Evolutionary conservation across 2,797 vertebrate genomes (phyloP), one percentile per base, ranked within the genome.

Genomic region (Dendrocincla tyrannina): DNA sequence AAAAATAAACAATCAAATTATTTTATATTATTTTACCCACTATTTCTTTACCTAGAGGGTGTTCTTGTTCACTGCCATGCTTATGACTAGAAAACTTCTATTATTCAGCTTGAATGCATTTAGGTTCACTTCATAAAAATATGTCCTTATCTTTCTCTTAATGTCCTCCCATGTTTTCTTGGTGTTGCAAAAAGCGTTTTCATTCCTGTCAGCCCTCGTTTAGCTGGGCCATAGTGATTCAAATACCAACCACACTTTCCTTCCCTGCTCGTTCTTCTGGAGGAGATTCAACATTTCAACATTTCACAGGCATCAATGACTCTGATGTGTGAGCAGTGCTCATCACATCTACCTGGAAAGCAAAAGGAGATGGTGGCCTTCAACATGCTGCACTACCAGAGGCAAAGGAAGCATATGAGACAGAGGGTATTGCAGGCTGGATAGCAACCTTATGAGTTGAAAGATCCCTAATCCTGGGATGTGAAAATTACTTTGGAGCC

Each of bases 311-410:
- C 37, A 50, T 67, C 18, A 53, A 13, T 68, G 42, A 4, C 59
- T 82, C 11, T 32, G 28, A 30, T 24, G 23, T 60, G n/a, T 58
- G 81, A 28, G 9, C 20, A 32, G 15, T 17, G 13, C 19, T 53
- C 30, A 32, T 32, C 32, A 19, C 16, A 7, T 14, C 44, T 81
- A 27, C 7, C 42, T 62, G 50, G 53, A 41, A 83, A 85, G 14
- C 1, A 2, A 8, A 63, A 89, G 35, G 33, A 60, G 9, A 27
- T 47, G 3, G 7, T 74, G 28, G 6, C 25, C 64, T 80, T 84
- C 52, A 70, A 42, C 7, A 24, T 0, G 1, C 10, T 59, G 14
- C 20, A 13, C 8, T 63, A 32, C 11, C 8, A 46, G 35, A 17
- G 32, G 7, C 49, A 84, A 75, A n/a, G 9, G 17, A 49, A 64